phyloP scores from a whole-genome alignment of 2,113 vertebrate species.

The Rhinopomastus cyanomelas region DNA sequence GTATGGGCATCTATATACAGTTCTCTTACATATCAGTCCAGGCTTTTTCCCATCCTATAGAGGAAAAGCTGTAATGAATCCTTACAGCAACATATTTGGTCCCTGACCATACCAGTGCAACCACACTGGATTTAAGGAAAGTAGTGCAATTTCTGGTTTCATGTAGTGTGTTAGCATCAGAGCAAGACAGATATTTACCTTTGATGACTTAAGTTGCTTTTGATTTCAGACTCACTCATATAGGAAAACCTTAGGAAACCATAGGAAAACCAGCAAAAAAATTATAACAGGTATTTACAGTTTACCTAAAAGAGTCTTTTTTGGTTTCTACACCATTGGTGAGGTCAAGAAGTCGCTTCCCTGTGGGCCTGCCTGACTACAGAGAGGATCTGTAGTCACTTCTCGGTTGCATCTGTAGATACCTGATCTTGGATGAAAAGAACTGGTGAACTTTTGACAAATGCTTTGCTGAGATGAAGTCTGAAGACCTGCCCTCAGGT shows the following conservation, averaged over 20 bases:
- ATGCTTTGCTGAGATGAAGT: slow-evolving; percentile 76
- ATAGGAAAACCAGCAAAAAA: neutral
- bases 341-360: slow-evolving; percentile 47
- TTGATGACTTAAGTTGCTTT: neutral
- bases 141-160: neutral
- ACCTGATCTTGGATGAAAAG: slow-evolving; percentile 84
- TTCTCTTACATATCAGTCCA: neutral
- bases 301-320: neutral
- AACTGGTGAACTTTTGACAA: slow-evolving; percentile 77
- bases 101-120: neutral
- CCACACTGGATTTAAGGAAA: neutral
- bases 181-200: neutral
- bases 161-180: rapidly evolving
- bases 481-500: slow-evolving; percentile 63
- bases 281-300: neutral
- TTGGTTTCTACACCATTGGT: neutral
- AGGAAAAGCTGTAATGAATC: neutral
- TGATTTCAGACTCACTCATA: neutral
- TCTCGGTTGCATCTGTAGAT: slow-evolving; percentile 62
- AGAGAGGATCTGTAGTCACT: slow-evolving; percentile 20
- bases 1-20: neutral
- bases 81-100: neutral
- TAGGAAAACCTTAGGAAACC: neutral
- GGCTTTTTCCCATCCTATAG: neutral
- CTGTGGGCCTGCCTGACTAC: slow-evolving; percentile 39